These are phyloP conservation scores for Emys orbicularis DNA, from an alignment of 2,797 vertebrate genomes.

Conservation along the genomic window DNA sequence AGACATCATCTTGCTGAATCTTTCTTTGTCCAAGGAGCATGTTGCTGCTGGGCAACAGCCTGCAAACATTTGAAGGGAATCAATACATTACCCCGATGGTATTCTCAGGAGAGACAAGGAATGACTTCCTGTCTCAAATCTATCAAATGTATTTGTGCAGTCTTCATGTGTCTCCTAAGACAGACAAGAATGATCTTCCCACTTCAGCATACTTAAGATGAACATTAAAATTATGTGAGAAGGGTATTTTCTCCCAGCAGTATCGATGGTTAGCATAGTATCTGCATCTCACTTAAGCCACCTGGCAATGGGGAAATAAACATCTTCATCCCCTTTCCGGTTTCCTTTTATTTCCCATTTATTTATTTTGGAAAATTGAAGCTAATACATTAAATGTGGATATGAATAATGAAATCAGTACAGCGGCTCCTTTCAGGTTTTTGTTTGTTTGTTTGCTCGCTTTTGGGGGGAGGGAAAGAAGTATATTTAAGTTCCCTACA, in stretches of 20 bases:
- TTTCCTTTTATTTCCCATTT: background rate
- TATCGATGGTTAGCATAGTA: background rate
- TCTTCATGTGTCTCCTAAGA: background rate
- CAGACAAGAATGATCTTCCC: background rate
- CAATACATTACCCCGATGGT: background rate
- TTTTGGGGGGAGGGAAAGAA: background rate
- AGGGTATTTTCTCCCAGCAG: background rate
- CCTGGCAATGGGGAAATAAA: background rate
- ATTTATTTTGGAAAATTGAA: background rate
- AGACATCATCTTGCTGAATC: conserved; percentile 8
- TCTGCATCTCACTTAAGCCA: background rate
- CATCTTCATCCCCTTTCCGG: background rate
- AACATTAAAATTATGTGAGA: background rate
- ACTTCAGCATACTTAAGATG: background rate
- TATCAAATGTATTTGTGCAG: background rate
- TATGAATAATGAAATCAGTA: background rate
- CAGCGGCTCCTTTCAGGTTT: background rate
- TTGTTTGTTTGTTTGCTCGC: background rate
- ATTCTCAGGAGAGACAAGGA: background rate
- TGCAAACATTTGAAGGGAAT: background rate
- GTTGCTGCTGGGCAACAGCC: background rate
- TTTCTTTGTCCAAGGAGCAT: background rate
- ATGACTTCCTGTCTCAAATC: background rate
- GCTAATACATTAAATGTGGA: background rate
- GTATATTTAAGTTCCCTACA: background rate